Conservation (phyloP, 1,140 invertebrate genomes). For the Camponotus floridanus region DNA sequence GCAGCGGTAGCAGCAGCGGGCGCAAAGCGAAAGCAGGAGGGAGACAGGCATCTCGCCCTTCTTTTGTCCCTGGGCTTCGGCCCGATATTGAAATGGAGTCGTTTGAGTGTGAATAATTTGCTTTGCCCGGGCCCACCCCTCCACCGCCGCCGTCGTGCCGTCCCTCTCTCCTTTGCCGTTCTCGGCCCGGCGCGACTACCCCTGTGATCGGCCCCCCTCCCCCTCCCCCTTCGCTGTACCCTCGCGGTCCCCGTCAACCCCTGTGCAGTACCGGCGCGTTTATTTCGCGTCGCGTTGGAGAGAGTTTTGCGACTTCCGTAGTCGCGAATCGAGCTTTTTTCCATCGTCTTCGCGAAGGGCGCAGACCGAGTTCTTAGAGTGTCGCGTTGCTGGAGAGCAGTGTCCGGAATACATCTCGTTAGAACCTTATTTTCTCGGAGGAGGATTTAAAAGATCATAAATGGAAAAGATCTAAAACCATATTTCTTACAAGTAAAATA, state of each 20-base stretch:
- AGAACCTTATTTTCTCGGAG: not conserved
- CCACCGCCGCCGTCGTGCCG: conserved; percentile 64
- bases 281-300: conserved; percentile 47
- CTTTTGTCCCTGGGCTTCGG: conserved; percentile 86
- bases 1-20: conserved; percentile 78
- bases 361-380: not conserved
- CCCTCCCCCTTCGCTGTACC: conserved; percentile 67
- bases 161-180: conserved; percentile 57
- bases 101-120: conserved; percentile 88
- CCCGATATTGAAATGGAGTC: conserved; percentile 87
- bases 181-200: conserved; percentile 59
- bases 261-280: conserved; percentile 51
- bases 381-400: not conserved
- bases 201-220: conserved; percentile 63
- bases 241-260: conserved; percentile 63
- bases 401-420: not conserved
- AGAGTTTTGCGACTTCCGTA: conserved; percentile 65
- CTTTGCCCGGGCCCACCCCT: conserved; percentile 83
- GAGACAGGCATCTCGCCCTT: conserved; percentile 86
- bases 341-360: conserved; percentile 46
- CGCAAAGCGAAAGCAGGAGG: conserved; percentile 86
- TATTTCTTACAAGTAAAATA: conserved; percentile 6
- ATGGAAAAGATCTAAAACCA: not conserved
- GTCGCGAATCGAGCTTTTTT: conserved; percentile 42
- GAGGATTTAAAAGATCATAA: not conserved